A percentile compares a stretch with the other conserved stretches of the same genome.
phyloP scores from a whole-genome alignment of 2,113 vertebrate species.

The Sterrhoptilus dennistouni region DNA sequence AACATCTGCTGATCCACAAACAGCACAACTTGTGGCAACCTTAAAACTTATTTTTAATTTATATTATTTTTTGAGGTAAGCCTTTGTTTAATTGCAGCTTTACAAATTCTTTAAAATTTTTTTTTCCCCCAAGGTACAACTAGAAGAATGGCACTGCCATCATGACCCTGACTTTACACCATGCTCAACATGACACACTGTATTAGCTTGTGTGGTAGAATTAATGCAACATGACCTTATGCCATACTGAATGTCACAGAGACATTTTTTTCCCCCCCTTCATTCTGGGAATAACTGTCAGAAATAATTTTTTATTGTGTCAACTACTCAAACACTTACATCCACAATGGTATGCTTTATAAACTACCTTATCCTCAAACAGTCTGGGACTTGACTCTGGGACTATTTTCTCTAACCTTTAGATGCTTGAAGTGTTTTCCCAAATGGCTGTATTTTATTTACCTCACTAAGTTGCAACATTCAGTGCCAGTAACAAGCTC shows the following conservation, averaged over 20 bases:
- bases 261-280: background rate
- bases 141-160: background rate
- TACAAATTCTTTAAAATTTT: background rate
- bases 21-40: accelerated
- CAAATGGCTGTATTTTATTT: background rate
- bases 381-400: background rate
- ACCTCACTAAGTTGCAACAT: background rate
- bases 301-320: constrained; percentile 12
- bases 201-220: background rate
- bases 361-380: constrained; percentile 3
- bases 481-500: background rate
- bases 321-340: background rate
- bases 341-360: background rate
- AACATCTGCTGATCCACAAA: background rate
- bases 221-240: background rate
- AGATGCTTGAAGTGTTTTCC: background rate
- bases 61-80: background rate
- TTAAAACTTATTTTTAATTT: background rate
- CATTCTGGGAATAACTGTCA: background rate
- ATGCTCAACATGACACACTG: background rate
- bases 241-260: background rate
- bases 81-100: background rate
- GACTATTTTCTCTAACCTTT: constrained; percentile 4
- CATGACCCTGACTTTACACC: background rate
- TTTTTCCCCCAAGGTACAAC: background rate